Percentiles rank a stretch among this genome's conserved stretches.
phyloP scores from a whole-genome alignment of 1,140 invertebrate genomes.

The Amyelois transitella region DNA sequence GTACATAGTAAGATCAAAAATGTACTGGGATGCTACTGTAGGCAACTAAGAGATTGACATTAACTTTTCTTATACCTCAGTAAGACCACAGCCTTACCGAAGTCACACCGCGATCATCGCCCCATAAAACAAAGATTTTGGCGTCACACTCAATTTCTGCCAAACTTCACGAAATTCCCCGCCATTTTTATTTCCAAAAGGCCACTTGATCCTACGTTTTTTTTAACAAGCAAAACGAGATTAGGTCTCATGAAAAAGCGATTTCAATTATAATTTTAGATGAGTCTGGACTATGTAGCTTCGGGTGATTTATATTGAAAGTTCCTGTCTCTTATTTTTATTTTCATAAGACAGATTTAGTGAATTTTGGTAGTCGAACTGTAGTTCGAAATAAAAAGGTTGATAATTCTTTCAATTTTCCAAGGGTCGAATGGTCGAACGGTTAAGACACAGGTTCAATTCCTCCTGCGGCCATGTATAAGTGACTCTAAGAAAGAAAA shows the following conservation, averaged over 20 bases:
- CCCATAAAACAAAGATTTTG: background rate
- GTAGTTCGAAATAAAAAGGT: too few relatives aligned
- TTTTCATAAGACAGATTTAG: background rate
- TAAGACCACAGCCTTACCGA: background rate
- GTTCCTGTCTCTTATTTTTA: background rate
- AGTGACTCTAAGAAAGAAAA: too few relatives aligned
- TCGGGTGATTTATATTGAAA: background rate
- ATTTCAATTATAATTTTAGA: slow-evolving; percentile 6
- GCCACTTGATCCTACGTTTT: background rate
- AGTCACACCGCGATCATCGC: background rate
- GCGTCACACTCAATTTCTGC: background rate
- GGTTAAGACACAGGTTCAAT: too few relatives aligned
- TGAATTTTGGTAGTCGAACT: too few relatives aligned
- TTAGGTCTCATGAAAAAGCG: background rate
- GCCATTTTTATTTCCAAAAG: background rate
- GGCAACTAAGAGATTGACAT: too few relatives aligned
- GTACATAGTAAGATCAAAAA: too few relatives aligned
- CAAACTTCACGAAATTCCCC: background rate
- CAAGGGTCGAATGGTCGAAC: too few relatives aligned
- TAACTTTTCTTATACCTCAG: background rate
- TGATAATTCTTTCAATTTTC: too few relatives aligned
- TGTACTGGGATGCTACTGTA: too few relatives aligned
- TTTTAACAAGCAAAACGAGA: background rate
- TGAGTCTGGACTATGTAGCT: background rate
- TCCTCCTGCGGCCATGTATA: too few relatives aligned